Percentiles rank a stretch among this genome's conserved stretches.
phyloP scores from a whole-genome alignment of 2,113 vertebrate species.

The Chunga burmeisteri region DNA sequence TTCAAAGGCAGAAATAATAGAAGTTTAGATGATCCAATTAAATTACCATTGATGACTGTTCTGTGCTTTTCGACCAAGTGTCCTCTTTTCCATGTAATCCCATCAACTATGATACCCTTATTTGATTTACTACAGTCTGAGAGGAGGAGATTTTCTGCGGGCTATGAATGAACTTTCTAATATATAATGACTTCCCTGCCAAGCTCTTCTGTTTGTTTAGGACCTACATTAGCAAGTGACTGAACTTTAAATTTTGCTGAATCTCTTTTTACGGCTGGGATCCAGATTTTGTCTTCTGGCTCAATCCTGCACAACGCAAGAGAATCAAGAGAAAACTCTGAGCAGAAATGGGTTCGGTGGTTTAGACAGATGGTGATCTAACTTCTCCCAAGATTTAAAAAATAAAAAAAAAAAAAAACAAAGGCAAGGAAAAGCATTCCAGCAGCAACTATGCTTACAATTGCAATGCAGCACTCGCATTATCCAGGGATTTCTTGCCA shows the following conservation, averaged over 20 bases:
- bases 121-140: not conserved
- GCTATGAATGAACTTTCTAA: not conserved
- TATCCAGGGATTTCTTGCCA: not conserved
- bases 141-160: not conserved
- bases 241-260: not conserved
- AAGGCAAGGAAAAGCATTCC: not conserved
- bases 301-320: not conserved
- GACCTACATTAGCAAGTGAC: not conserved
- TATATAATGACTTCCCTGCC: not conserved
- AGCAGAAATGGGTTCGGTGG: not conserved
- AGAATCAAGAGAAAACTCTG: not conserved
- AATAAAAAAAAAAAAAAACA: not conserved
- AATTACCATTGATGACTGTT: not conserved
- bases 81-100: not conserved
- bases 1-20: not conserved
- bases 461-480: not conserved
- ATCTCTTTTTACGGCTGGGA: not conserved
- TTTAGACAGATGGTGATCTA: not conserved
- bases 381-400: not conserved
- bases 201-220: not conserved
- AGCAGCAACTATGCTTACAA: not conserved
- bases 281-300: not conserved
- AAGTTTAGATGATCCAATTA: not conserved
- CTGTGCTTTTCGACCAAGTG: not conserved
- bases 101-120: accelerated